These are phyloP conservation scores for Cepaea nemoralis DNA, from an alignment of 1,140 invertebrate genomes.

Conservation along the genomic window DNA sequence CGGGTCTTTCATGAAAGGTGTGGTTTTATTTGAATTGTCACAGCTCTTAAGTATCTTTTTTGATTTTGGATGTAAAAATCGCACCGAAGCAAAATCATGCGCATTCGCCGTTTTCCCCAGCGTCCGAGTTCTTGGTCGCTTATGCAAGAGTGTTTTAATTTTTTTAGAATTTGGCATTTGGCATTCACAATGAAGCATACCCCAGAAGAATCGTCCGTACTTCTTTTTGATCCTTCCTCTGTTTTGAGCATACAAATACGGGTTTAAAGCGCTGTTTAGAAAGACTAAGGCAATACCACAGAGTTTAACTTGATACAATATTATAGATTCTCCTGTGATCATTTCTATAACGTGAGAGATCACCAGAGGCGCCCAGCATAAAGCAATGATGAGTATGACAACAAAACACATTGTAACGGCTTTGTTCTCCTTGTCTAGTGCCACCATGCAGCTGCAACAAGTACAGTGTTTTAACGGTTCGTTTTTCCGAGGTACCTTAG, in stretches of 20 bases:
- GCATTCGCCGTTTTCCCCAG: neutral
- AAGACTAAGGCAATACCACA: conserved; percentile 63
- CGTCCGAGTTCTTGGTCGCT: neutral
- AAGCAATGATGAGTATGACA: conserved; percentile 54
- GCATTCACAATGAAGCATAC: conserved; percentile 46
- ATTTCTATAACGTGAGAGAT: conserved; percentile 59
- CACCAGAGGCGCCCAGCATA: conserved; percentile 61
- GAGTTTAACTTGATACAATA: conserved; percentile 63
- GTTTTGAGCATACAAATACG: conserved; percentile 61
- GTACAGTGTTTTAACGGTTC: conserved; percentile 41
- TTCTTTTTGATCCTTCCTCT: conserved; percentile 50
- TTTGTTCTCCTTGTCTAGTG: conserved; percentile 56
- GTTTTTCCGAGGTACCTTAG: neutral
- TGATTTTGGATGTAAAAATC: conserved; percentile 10
- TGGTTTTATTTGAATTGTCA: neutral
- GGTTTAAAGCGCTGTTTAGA: conserved; percentile 61
- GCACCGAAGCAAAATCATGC: neutral
- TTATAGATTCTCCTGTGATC: conserved; percentile 58
- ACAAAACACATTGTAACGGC: conserved; percentile 59
- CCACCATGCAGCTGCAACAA: conserved; percentile 45
- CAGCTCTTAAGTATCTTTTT: neutral
- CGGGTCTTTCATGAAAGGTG: neutral
- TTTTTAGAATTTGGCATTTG: neutral
- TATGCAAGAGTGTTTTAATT: neutral
- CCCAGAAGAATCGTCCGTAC: conserved; percentile 49